These are phyloP conservation scores for Acleris sparsana DNA, from an alignment of 2,888 invertebrate species.

Conservation along the genomic window DNA sequence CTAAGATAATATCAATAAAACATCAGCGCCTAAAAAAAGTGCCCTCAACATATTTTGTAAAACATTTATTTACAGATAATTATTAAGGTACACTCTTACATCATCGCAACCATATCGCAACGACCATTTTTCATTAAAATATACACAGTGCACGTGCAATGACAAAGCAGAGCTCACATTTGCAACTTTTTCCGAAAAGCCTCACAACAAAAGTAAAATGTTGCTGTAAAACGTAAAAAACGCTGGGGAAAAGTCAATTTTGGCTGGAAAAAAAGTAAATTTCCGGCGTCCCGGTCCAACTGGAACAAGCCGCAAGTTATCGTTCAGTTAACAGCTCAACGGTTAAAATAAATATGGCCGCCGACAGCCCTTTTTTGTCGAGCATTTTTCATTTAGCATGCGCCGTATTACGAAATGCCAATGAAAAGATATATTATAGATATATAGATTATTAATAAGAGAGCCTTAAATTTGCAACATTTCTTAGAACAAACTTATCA, in stretches of 20 bases:
- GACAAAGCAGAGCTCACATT: not conserved
- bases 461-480: too few species aligned
- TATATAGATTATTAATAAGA: too few species aligned
- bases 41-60: too few species aligned
- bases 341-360: slow-evolving; percentile 32
- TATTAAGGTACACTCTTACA: not conserved
- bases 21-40: too few species aligned
- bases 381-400: slow-evolving; percentile 2
- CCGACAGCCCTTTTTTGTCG: slow-evolving; percentile 4
- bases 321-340: slow-evolving; percentile 34
- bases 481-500: too few species aligned
- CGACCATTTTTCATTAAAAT: not conserved
- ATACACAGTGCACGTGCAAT: not conserved
- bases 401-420: not conserved
- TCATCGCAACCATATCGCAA: not conserved
- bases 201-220: not conserved
- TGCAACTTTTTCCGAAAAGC: slow-evolving; percentile 2
- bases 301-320: slow-evolving; percentile 34
- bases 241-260: slow-evolving; percentile 13
- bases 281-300: slow-evolving; percentile 15
- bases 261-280: slow-evolving; percentile 13
- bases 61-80: too few species aligned
- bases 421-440: too few species aligned
- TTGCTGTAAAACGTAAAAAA: not conserved
- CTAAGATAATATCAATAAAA: too few species aligned